A percentile compares a stretch with the other conserved stretches of the same genome.
Evolutionary conservation across 2,888 invertebrate genomes (phyloP).

Genomic region (Tortrix viridana): DNA sequence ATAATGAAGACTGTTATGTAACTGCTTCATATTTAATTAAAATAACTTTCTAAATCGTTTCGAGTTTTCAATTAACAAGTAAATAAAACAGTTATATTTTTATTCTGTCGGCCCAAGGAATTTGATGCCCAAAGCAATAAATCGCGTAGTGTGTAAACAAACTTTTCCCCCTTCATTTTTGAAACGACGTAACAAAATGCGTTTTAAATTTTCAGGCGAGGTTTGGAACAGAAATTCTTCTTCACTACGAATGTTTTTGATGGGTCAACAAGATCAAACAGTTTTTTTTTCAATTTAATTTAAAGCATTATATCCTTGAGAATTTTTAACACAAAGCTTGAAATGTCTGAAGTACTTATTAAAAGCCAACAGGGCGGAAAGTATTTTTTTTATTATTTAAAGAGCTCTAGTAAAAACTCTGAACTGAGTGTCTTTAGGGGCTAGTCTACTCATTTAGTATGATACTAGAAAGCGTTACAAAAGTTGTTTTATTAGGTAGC

Average conservation of each 20-base stretch:
- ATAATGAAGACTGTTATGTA: background rate
- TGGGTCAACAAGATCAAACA: too few species aligned
- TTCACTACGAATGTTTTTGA: too few species aligned
- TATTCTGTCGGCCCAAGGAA: background rate
- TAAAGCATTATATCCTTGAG: background rate
- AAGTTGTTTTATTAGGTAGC: background rate
- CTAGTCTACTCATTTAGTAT: background rate
- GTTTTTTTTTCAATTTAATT: too few species aligned
- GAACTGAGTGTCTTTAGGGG: background rate
- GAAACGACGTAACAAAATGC: too few species aligned
- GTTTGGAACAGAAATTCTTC: too few species aligned
- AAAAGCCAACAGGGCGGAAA: background rate
- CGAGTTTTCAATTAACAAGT: too few species aligned
- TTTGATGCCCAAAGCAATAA: background rate
- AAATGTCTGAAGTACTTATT: background rate
- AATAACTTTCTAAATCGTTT: too few species aligned
- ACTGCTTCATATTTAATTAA: too few species aligned
- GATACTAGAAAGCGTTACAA: background rate
- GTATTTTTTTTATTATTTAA: background rate
- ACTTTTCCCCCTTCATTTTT: background rate
- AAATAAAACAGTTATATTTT: background rate
- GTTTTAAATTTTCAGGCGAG: too few species aligned
- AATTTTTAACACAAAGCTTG: too few species aligned
- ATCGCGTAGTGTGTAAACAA: background rate
- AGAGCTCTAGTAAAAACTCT: background rate